Evolutionary conservation across 2,888 invertebrate genomes (phyloP).

Genomic region (Zygaena filipendulae): DNA sequence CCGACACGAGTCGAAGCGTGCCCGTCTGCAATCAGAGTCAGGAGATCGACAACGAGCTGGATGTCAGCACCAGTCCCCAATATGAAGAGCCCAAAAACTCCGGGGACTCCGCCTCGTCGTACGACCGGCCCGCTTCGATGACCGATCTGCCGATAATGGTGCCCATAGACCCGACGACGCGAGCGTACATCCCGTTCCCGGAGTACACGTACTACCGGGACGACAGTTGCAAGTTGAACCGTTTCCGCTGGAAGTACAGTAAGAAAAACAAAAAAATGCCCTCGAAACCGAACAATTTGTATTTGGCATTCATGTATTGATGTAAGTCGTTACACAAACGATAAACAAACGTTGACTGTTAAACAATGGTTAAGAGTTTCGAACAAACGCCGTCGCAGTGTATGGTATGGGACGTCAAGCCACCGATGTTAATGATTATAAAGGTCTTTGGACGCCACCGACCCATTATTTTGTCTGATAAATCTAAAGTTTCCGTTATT

Average conservation of each 20-base stretch:
- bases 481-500: conserved; percentile 23
- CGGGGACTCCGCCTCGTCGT: conserved; percentile 38
- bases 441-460: conserved; percentile 25
- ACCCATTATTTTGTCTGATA: conserved; percentile 30
- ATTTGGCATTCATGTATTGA: conserved; percentile 65
- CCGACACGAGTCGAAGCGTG: conserved; percentile 55
- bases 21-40: conserved; percentile 55
- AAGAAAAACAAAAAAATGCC: conserved; percentile 31
- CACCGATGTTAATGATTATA: too few species aligned
- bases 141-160: conserved; percentile 48
- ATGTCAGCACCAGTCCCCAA: conserved; percentile 44
- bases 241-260: conserved; percentile 33
- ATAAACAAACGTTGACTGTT: conserved; percentile 18
- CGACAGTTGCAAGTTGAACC: conserved; percentile 33
- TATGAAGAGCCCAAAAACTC: conserved; percentile 48
- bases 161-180: conserved; percentile 41
- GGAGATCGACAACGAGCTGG: conserved; percentile 35
- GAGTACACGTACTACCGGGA: conserved; percentile 50
- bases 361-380: conserved; percentile 57
- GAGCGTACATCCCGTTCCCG: conserved; percentile 49
- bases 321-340: conserved; percentile 24
- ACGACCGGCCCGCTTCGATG: conserved; percentile 43
- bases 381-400: conserved; percentile 55
- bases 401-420: too few species aligned
- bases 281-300: conserved; percentile 50